Conservation (phyloP, 2,113 vertebrate genomes). For the Porphyrio hochstetteri region DNA sequence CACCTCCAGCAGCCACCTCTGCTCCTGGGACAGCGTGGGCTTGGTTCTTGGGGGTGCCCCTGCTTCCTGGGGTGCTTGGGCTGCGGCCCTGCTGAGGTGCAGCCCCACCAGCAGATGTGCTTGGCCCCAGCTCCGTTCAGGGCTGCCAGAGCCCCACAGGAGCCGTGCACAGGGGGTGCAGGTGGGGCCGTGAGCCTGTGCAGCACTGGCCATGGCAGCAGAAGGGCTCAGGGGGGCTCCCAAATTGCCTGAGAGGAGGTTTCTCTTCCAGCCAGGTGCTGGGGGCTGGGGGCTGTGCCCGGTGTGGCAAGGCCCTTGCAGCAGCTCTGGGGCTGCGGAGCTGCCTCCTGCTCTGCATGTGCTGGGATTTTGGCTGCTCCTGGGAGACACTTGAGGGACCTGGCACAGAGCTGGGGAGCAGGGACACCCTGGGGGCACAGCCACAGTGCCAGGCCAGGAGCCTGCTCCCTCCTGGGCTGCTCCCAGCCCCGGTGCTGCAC, state of each 20-base stretch:
- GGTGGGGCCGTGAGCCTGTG: not conserved
- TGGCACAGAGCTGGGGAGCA: fast-evolving
- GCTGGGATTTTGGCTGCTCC: not conserved
- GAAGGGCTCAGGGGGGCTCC: not conserved
- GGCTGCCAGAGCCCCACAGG: not conserved
- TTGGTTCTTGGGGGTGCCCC: not conserved
- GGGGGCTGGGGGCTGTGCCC: not conserved
- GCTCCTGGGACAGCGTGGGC: not conserved
- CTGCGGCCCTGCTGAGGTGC: not conserved
- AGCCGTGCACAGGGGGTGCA: fast-evolving
- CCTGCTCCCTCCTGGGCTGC: not conserved
- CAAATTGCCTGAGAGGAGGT: not conserved
- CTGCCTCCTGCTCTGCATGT: not conserved
- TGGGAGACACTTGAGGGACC: not conserved
- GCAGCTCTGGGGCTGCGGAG: fast-evolving
- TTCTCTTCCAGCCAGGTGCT: not conserved
- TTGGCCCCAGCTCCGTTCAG: not conserved
- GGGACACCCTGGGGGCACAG: fast-evolving
- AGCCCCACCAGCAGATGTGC: not conserved
- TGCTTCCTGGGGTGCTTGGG: not conserved
- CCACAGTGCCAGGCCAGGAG: too few species aligned
- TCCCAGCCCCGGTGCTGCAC: fast-evolving
- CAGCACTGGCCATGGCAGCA: not conserved
- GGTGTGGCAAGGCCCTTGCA: not conserved
- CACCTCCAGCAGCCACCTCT: not conserved